Base-by-base conservation (phyloP, 2,113 vertebrate genomes). In the Panurus biarmicus region DNA sequence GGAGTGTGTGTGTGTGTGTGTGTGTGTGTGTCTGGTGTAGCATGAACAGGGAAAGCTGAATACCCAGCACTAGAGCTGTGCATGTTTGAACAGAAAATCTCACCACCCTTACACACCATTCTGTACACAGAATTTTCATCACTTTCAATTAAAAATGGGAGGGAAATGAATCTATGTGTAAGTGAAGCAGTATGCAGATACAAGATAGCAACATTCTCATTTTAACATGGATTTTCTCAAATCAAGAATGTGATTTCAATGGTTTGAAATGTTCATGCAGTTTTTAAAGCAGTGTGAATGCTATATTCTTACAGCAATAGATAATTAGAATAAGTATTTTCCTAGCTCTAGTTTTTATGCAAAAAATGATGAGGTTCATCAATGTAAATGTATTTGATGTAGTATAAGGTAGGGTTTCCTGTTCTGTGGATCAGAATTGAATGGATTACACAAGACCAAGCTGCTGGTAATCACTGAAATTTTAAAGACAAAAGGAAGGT, bases 21-120 rank as follows among this genome's bases (percentile, higher is more conserved):
- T 69, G 50, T 31, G 23, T 51, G 53, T 31, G 6, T 38, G 62
- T 47, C 19, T 0, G 0, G 60, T 5, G 26, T 20, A 44, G 35
- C 74, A 45, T 5, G 24, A 83, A 56, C 44, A 86, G 40, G 10
- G 9, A n/a, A 65, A 71, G 44, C n/a, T 77, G 56, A 92, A 71
- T 29, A 44, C 14, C 31, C 74, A 77, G 14, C 29, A 14, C 26
- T 17, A 31, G 29, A 85, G 54, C 54, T 40, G 26, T 42, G 47
- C 24, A 12, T 0, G 1, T 70, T 19, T 40, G 17, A 53, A 72
- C 79, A 87, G 20, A 56, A 78, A 65, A 88, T 35, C 51, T 82
- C 40, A 38, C 28, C 3, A 4, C 18, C 40, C 40, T 71, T 75
- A 47, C 8, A 29, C 25, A 40, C 4, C 7, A 3, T 66, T 61